These are phyloP conservation scores for Coracopsis vasa DNA, from an alignment of 2,113 vertebrate species.

Conservation along the genomic window DNA sequence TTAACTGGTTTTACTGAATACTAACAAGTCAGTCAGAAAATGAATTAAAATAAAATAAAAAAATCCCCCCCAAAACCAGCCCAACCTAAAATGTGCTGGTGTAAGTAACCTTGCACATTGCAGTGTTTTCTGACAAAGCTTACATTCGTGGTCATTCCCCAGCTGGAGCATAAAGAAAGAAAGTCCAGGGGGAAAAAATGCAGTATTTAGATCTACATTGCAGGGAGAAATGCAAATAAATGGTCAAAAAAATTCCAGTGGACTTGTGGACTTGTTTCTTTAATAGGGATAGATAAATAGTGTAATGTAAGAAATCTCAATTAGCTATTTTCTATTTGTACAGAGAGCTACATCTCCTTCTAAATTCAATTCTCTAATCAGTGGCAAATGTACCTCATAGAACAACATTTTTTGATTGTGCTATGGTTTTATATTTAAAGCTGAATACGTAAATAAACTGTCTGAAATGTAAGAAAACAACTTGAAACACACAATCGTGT, in stretches of 20 bases:
- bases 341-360: not conserved
- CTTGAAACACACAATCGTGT: not conserved
- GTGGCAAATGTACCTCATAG: not conserved
- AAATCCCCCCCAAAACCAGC: not conserved
- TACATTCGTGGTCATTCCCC: not conserved
- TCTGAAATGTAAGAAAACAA: not conserved
- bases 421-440: not conserved
- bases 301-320: constrained; percentile 19
- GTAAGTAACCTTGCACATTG: not conserved
- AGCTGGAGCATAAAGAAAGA: not conserved
- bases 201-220: not conserved
- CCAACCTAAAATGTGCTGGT: not conserved
- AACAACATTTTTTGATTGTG: not conserved
- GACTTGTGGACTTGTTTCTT: constrained; percentile 29
- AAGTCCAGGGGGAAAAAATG: not conserved
- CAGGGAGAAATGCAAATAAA: constrained; percentile 21
- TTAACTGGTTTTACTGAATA: not conserved
- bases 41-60: not conserved
- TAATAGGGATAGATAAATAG: not conserved
- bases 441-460: constrained; percentile 5
- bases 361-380: constrained; percentile 1
- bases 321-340: not conserved
- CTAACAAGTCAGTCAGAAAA: not conserved
- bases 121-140: not conserved
- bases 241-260: constrained; percentile 31